A percentile compares a stretch with the other conserved stretches of the same genome.
Evolutionary conservation across 2,888 invertebrate species (phyloP).

Genomic region (Eupeodes luniger): DNA sequence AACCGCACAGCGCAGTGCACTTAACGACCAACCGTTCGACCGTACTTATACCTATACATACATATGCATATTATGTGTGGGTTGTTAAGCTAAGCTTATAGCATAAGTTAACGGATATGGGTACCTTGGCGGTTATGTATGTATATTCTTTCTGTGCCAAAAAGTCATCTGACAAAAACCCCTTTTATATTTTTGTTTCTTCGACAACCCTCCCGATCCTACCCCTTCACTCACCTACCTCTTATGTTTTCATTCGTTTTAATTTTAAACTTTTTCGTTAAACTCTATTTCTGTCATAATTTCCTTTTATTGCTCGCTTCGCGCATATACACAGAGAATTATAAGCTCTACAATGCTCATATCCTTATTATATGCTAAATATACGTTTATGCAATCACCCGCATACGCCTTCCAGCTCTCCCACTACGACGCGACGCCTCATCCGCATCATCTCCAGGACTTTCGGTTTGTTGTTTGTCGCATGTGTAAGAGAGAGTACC

Average conservation of each 20-base stretch:
- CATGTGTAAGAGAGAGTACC: constrained; percentile 8
- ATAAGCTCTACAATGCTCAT: constrained; percentile 33
- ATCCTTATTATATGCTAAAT: constrained; percentile 62
- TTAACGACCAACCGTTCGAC: not conserved
- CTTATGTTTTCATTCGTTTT: constrained; percentile 62
- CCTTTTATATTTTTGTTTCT: not conserved
- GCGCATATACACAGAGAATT: constrained; percentile 33
- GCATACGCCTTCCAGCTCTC: not conserved
- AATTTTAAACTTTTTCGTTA: constrained; percentile 70
- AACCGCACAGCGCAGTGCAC: not conserved
- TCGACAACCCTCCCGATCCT: too few relatives aligned
- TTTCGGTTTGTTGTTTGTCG: not conserved
- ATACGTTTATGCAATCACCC: constrained; percentile 32
- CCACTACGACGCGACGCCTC: not conserved
- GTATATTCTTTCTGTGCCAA: not conserved
- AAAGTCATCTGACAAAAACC: constrained; percentile 3
- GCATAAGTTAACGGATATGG: constrained; percentile 8
- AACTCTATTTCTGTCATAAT: constrained; percentile 70
- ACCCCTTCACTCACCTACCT: not conserved
- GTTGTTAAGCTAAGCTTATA: not conserved
- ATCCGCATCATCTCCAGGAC: constrained; percentile 18
- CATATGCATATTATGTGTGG: too few relatives aligned
- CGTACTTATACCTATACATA: too few relatives aligned
- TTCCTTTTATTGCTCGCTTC: constrained; percentile 58
- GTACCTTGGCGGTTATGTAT: too few relatives aligned